Evolutionary conservation across 1,140 invertebrate genomes (phyloP), one percentile per base, ranked within the genome.

Genomic region (Drosophila littoralis): DNA sequence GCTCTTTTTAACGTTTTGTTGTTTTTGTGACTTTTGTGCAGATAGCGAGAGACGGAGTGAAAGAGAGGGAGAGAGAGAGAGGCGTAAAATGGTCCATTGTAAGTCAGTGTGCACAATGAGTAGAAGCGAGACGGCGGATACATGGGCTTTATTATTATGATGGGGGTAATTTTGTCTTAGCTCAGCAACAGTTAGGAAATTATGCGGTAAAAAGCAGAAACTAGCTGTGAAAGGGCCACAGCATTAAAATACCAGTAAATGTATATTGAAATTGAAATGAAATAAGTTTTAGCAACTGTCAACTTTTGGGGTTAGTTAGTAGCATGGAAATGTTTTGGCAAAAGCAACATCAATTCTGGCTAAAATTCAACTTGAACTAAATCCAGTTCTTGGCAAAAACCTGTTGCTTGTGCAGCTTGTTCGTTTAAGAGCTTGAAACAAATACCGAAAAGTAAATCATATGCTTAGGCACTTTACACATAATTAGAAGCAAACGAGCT

Each of bases 401-500:
- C 81, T 83, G 81, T 84, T 83, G 80, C 74, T 61, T 35, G 65
- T 40, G 15, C 8, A 12, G 51, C 50, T 52, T 13, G 58, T 33
- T 28, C 48, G 43, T 6, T 54, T 42, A 61, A 72, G 52, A 52
- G 64, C 33, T 67, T 28, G 38, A 52, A 67, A 68, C 58, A 73
- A 54, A 60, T 59, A 42, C 22, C 55, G 36, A 46, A 73, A 88
- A 83, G 78, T 86, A 88, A 86, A 88, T 89, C 83, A 83, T 88
- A 83, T 88, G 84, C 63, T 88, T 83, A 71, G 73, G 68, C 83
- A 89, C 73, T 89, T 88, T 83, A 88, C 83, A 88, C 83, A 88
- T 88, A 88, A 88, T 88, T 89, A 89, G 68, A 64, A 66, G 28
- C 51, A 70, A 57, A 60, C 52, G 57, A 46, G 57, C 57, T 59